phyloP scores from a whole-genome alignment of 2,888 invertebrate genomes.

The Pasiphila rectangulata region DNA sequence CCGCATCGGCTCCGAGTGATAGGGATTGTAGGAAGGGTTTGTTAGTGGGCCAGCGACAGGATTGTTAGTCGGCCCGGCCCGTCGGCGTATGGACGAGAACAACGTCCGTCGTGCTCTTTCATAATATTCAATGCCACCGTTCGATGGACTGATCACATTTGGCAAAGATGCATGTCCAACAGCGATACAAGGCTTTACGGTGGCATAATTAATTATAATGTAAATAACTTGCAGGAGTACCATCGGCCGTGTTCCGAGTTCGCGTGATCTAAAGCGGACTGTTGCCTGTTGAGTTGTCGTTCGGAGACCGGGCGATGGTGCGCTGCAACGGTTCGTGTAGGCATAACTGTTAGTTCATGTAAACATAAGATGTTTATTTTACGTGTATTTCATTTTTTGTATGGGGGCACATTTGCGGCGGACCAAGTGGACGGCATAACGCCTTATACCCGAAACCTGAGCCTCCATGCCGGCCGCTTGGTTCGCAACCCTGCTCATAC shows the following conservation, averaged over 20 bases:
- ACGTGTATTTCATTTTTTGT: constrained; percentile 61
- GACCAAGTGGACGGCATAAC: constrained; percentile 12
- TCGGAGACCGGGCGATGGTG: constrained; percentile 19
- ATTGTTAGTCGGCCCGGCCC: constrained; percentile 34
- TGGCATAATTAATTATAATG: constrained; percentile 26
- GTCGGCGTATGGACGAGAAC: constrained; percentile 48
- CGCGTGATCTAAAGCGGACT: constrained; percentile 11
- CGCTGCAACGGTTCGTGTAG: constrained; percentile 68
- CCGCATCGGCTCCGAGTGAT: constrained; percentile 30
- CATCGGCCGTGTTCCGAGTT: constrained; percentile 21
- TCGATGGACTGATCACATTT: constrained; percentile 17
- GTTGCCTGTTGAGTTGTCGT: constrained; percentile 16
- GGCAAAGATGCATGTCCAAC: constrained; percentile 15
- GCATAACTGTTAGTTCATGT: constrained; percentile 78
- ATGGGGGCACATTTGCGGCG: constrained; percentile 34
- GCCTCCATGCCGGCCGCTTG: constrained; percentile 27
- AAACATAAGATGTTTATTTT: constrained; percentile 77
- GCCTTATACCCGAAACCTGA: constrained; percentile 3
- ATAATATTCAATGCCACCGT: constrained; percentile 31
- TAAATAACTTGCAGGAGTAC: constrained; percentile 25
- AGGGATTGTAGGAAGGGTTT: constrained; percentile 14
- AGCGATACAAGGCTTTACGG: constrained; percentile 16
- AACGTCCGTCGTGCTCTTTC: constrained; percentile 52
- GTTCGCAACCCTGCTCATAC: constrained; percentile 41
- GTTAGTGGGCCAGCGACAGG: constrained; percentile 34